Conservation (phyloP, 2,888 invertebrate genomes). For the Lucinisca nassula region DNA sequence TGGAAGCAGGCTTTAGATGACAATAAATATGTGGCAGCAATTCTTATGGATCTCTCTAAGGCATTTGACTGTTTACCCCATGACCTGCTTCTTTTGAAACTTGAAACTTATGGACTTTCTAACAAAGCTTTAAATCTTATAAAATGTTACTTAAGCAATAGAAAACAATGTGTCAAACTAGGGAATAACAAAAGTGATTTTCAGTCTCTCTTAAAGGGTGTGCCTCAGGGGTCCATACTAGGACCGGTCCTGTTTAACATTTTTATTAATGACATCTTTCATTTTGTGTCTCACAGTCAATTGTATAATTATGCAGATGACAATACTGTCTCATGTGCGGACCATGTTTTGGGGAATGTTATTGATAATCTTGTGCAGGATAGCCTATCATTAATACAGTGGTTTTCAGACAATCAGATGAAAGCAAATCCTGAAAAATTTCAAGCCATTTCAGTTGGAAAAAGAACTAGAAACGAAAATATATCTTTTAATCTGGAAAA, state of each 20-base stretch:
- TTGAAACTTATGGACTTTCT: no score
- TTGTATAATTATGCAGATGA: constrained; percentile 42
- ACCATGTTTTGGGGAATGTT: not conserved
- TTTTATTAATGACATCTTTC: constrained; percentile 44
- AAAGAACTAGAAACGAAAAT: constrained; percentile 6
- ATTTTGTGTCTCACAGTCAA: not conserved
- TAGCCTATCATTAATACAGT: constrained; percentile 21
- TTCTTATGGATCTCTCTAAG: not conserved
- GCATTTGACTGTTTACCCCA: no score
- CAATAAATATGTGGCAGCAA: not conserved
- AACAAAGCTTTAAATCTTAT: not conserved
- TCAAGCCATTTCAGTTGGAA: constrained; percentile 28
- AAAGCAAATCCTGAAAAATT: constrained; percentile 42
- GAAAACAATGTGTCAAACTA: constrained; percentile 2
- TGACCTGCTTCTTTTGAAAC: no score
- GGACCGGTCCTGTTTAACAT: constrained; percentile 29
- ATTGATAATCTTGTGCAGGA: constrained; percentile 5
- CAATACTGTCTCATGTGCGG: constrained; percentile 1
- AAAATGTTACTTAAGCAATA: not conserved
- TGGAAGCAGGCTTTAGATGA: not conserved
- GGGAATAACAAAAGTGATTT: not conserved
- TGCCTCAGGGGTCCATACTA: not conserved
- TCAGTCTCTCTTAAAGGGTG: not conserved
- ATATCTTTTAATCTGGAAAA: constrained; percentile 3
- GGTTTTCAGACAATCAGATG: constrained; percentile 39